Conservation (phyloP, 1,140 invertebrate genomes). For the Cotesia glomerata region DNA sequence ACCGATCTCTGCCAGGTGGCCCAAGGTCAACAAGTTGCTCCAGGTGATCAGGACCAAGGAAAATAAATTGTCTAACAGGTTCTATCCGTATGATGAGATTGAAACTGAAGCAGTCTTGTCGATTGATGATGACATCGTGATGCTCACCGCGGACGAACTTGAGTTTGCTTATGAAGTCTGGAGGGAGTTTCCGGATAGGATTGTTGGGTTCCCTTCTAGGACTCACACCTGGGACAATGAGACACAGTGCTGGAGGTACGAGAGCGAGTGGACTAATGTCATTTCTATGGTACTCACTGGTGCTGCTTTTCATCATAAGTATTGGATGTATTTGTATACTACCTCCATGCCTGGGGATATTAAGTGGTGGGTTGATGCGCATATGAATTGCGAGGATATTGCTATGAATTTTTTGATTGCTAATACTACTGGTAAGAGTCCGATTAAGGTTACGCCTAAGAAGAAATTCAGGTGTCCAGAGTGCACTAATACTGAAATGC, state of each 20-base stretch:
- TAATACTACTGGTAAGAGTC: conserved; percentile 89
- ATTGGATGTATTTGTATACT: conserved; percentile 89
- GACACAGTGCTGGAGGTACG: conserved; percentile 84
- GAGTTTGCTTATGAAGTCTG: conserved; percentile 91
- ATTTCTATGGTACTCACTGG: conserved; percentile 93
- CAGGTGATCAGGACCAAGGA: conserved; percentile 90
- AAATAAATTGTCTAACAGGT: conserved; percentile 93
- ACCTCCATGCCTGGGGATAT: conserved; percentile 80
- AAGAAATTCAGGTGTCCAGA: conserved; percentile 98
- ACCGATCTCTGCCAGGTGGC: conserved; percentile 84
- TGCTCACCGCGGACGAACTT: conserved; percentile 91
- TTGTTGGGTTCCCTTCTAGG: conserved; percentile 90
- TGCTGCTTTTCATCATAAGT: conserved; percentile 30
- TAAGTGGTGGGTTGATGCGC: conserved; percentile 84
- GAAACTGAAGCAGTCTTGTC: conserved; percentile 91
- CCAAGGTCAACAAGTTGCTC: conserved; percentile 84
- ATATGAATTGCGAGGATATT: conserved; percentile 96
- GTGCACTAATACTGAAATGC: conserved; percentile 91
- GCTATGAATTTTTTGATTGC: conserved; percentile 94
- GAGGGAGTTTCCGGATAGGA: conserved; percentile 91
- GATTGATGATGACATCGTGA: conserved; percentile 93
- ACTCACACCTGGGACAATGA: conserved; percentile 89
- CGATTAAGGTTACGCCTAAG: conserved; percentile 95
- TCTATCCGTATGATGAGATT: conserved; percentile 91
- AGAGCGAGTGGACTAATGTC: conserved; percentile 94